A percentile compares a stretch with the other conserved stretches of the same genome.
These are phyloP conservation scores for Nyctibius grandis DNA, from an alignment of 2,797 vertebrate species.

Conservation along the genomic window DNA sequence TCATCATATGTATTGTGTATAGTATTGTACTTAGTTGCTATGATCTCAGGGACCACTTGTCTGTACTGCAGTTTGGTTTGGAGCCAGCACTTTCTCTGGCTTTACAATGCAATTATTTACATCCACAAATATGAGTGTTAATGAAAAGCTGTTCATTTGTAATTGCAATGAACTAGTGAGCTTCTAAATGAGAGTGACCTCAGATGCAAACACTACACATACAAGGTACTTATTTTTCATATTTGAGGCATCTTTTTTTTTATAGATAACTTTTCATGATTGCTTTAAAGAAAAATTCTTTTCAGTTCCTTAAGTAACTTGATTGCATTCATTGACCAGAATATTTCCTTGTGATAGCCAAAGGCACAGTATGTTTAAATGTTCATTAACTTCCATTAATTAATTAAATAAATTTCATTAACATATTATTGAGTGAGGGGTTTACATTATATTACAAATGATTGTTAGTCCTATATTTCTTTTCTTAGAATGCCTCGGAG, in stretches of 20 bases:
- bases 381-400: slow-evolving; percentile 12
- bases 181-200: neutral
- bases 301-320: neutral
- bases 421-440: neutral
- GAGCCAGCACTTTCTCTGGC: neutral
- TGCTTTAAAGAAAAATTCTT: neutral
- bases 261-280: neutral
- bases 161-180: neutral
- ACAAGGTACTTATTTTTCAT: neutral
- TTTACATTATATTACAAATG: neutral
- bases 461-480: neutral
- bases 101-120: neutral
- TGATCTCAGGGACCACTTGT: neutral
- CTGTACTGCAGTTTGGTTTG: neutral
- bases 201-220: neutral
- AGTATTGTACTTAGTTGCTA: neutral
- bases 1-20: neutral
- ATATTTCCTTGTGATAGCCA: neutral
- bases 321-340: neutral
- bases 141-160: neutral
- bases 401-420: neutral
- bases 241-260: neutral
- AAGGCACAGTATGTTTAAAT: neutral
- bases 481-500: neutral
- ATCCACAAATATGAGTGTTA: neutral